Evolutionary conservation across 2,888 invertebrate species (phyloP).

Genomic region (Iselma pallidipennis): DNA sequence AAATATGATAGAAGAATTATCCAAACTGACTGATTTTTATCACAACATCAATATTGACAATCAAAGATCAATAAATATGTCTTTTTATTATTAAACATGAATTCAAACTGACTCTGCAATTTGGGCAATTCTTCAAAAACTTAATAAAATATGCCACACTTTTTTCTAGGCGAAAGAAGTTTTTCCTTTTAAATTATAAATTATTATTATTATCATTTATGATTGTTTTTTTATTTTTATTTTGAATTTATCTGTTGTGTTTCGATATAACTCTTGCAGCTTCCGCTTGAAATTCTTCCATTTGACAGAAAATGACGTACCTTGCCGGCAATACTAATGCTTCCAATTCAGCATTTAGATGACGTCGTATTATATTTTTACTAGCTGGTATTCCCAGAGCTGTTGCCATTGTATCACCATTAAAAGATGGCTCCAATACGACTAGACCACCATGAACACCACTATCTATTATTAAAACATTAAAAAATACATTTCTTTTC

Average conservation of each 20-base stretch:
- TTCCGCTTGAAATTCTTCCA: conserved; percentile 82
- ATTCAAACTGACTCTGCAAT: background rate
- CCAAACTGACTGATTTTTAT: conserved; percentile 12
- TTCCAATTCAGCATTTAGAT: conserved; percentile 89
- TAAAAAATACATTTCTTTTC: background rate
- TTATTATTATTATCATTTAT: conserved; percentile 26
- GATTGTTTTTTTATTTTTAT: conserved; percentile 19
- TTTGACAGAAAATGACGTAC: conserved; percentile 86
- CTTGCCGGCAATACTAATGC: conserved; percentile 90
- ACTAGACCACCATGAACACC: conserved; percentile 95
- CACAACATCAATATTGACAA: background rate
- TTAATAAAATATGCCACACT: background rate
- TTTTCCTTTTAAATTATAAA: background rate
- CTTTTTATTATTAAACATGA: too few species aligned
- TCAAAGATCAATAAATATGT: background rate
- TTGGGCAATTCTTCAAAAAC: background rate
- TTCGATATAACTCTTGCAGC: conserved; percentile 70
- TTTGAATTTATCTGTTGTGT: conserved; percentile 58
- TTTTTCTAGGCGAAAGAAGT: background rate
- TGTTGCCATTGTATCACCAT: conserved; percentile 92
- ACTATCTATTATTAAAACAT: conserved; percentile 66
- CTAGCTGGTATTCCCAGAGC: conserved; percentile 90
- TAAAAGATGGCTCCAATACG: conserved; percentile 91
- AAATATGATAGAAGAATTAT: background rate
- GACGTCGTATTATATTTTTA: conserved; percentile 90